These are phyloP conservation scores for Himalopsyche kuldschensis DNA, from an alignment of 2,888 invertebrate species.

Conservation along the genomic window DNA sequence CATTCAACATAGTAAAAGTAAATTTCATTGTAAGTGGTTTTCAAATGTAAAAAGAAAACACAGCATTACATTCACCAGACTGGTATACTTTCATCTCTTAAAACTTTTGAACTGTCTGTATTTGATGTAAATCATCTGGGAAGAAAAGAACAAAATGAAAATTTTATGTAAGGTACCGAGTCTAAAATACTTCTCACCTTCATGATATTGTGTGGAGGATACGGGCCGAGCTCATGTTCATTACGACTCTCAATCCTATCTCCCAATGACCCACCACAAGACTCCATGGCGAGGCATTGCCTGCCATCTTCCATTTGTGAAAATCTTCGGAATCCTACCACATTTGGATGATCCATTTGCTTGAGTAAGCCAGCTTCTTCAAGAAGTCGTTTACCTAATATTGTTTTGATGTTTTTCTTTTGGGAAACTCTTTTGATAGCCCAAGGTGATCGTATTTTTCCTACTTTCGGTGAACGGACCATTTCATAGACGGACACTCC, in stretches of 20 bases:
- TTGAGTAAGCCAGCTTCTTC: conserved; percentile 72
- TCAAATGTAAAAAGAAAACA: too few species aligned
- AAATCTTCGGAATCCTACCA: conserved; percentile 73
- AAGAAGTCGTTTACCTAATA: conserved; percentile 58
- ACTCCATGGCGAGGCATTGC: conserved; percentile 77
- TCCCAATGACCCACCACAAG: conserved; percentile 71
- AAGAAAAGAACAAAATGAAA: too few species aligned
- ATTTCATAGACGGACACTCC: conserved; percentile 79
- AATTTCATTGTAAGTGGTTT: too few species aligned
- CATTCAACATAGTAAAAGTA: too few species aligned
- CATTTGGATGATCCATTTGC: conserved; percentile 75
- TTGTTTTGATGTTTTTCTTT: conserved; percentile 46
- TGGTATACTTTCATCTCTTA: background rate
- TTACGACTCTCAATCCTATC: conserved; percentile 71
- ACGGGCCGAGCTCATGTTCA: conserved; percentile 61
- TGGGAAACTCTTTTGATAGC: conserved; percentile 76
- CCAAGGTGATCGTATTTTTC: conserved; percentile 79
- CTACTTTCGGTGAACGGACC: conserved; percentile 69
- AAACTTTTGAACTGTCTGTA: too few species aligned
- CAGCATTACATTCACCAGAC: background rate
- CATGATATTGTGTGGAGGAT: conserved; percentile 64
- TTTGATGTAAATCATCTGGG: too few species aligned
- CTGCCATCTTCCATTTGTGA: conserved; percentile 58
- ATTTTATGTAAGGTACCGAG: too few species aligned
- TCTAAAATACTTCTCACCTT: conserved; percentile 49